A percentile compares a stretch with the other conserved stretches of the same genome.
Evolutionary conservation across 2,113 vertebrate species (phyloP).

Genomic region (Sclerurus mexicanus): DNA sequence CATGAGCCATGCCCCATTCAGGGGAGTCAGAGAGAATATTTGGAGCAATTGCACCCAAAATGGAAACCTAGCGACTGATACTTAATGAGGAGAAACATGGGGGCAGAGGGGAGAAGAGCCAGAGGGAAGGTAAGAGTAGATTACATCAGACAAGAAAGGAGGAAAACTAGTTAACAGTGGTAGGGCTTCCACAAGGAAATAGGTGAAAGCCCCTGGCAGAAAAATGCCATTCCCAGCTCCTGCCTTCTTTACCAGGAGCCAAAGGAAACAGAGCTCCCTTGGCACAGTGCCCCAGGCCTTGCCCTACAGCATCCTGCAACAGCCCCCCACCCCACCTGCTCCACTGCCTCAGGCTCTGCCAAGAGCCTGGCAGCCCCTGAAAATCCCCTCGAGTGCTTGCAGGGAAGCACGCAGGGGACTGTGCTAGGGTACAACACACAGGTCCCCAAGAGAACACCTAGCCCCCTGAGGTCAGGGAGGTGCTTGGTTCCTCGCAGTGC

Average conservation of each 20-base stretch:
- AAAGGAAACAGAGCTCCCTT: not conserved
- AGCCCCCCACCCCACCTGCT: no score
- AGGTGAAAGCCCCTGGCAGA: not conserved
- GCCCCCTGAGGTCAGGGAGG: not conserved
- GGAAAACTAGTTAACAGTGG: not conserved
- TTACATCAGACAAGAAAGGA: not conserved
- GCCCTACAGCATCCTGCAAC: not conserved
- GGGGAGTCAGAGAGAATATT: not conserved
- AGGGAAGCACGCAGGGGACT: not conserved
- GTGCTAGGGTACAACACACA: fast-evolving
- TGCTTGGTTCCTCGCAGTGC: fast-evolving
- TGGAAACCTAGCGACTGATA: not conserved
- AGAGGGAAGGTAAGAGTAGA: not conserved
- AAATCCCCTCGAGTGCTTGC: not conserved
- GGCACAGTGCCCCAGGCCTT: not conserved
- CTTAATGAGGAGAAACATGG: not conserved
- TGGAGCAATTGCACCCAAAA: not conserved
- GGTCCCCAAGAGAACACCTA: fast-evolving
- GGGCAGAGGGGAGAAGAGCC: not conserved
- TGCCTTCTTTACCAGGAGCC: not conserved
- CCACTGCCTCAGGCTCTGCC: not conserved
- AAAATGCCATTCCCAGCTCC: not conserved
- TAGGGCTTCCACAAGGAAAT: not conserved
- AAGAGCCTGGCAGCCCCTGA: not conserved
- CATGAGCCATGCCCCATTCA: fast-evolving